Percentiles rank a stretch among this genome's conserved stretches.
These are phyloP conservation scores for Brachirus orientalis DNA, from an alignment of 2,113 vertebrate genomes.

Conservation along the genomic window DNA sequence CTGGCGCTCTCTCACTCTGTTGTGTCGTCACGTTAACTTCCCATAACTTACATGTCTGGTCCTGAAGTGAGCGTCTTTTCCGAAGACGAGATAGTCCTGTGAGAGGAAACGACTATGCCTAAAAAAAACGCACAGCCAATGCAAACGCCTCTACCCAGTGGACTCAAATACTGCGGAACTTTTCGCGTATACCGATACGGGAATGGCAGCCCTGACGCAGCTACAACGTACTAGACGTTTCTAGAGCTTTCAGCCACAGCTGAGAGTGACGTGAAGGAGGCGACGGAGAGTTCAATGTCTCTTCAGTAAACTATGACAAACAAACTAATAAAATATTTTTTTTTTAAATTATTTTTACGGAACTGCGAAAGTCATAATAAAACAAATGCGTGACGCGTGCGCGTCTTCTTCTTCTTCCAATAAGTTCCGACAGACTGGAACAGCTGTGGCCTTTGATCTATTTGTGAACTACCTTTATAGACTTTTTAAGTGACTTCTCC, in stretches of 20 bases:
- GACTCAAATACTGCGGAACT: slow-evolving; percentile 33
- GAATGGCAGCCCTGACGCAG: slow-evolving; percentile 66
- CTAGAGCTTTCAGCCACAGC: slow-evolving; percentile 73
- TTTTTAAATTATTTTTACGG: too few relatives aligned
- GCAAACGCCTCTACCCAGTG: slow-evolving; percentile 38
- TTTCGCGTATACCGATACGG: slow-evolving; percentile 45
- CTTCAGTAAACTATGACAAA: too few relatives aligned
- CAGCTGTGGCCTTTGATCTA: too few relatives aligned
- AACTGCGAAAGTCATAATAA: too few relatives aligned
- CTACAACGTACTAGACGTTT: slow-evolving; percentile 61
- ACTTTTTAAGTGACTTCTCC: too few relatives aligned
- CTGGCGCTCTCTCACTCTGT: neutral
- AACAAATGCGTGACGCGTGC: too few relatives aligned
- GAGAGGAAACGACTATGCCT: neutral
- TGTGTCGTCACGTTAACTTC: neutral
- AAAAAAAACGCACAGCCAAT: slow-evolving; percentile 35
- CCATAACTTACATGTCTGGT: slow-evolving; percentile 70
- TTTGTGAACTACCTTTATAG: too few relatives aligned
- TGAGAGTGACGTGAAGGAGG: slow-evolving; percentile 27
- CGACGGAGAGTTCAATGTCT: too few relatives aligned
- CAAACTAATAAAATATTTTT: too few relatives aligned
- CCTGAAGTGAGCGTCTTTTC: slow-evolving; percentile 17
- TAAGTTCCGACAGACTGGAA: too few relatives aligned
- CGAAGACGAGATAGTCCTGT: slow-evolving; percentile 3
- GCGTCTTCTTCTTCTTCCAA: too few relatives aligned